Evolutionary conservation across 2,113 vertebrate species (phyloP).

Genomic region (Petrocephalus microphthalmus): DNA sequence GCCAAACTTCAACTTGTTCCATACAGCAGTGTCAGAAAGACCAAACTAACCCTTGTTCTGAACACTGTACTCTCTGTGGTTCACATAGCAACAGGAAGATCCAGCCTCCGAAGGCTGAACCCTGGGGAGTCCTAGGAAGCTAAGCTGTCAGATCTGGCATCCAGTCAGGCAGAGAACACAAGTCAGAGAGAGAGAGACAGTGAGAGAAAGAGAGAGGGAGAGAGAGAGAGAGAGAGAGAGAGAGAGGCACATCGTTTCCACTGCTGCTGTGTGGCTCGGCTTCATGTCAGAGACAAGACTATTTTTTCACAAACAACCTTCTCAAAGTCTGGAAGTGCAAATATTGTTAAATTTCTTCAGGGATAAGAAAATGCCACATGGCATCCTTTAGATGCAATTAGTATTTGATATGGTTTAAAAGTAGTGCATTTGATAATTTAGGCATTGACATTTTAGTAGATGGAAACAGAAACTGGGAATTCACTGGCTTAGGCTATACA

Average conservation of each 20-base stretch:
- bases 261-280: background rate
- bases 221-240: background rate
- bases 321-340: background rate
- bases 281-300: background rate
- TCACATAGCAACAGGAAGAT: slow-evolving; percentile 11
- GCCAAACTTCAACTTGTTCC: background rate
- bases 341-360: background rate
- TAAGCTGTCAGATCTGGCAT: background rate
- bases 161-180: background rate
- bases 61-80: background rate
- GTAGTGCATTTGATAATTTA: background rate
- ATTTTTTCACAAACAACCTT: background rate
- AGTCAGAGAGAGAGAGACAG: background rate
- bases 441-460: background rate
- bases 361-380: background rate
- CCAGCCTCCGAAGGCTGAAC: background rate
- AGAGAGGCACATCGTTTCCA: background rate
- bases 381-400: background rate
- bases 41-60: background rate
- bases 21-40: background rate
- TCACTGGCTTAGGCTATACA: background rate
- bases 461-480: background rate
- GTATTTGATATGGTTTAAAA: background rate
- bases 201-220: background rate
- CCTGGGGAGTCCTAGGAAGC: background rate